phyloP scores from a whole-genome alignment of 2,888 invertebrate genomes.

The Aplocera efformata region DNA sequence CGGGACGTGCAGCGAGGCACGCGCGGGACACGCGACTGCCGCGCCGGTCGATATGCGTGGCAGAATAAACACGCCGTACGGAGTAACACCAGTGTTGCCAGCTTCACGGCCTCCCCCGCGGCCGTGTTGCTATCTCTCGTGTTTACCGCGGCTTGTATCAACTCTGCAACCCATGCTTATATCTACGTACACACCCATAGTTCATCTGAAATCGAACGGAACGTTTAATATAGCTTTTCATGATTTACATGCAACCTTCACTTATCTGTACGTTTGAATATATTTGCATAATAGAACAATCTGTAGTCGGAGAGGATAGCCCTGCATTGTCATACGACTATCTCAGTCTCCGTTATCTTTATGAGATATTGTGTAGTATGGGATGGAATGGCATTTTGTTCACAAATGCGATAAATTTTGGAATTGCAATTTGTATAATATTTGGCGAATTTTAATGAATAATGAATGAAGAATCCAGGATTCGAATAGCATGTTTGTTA shows the following conservation, averaged over 20 bases:
- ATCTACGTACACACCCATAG: conserved; percentile 22
- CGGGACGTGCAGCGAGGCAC: conserved; percentile 47
- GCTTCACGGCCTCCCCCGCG: conserved; percentile 30
- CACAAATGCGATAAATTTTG: conserved; percentile 1
- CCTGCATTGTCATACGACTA: conserved; percentile 68
- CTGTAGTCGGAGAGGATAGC: conserved; percentile 61
- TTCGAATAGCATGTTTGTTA: conserved; percentile 22
- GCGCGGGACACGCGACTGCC: conserved; percentile 58
- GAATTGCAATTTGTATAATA: conserved; percentile 2
- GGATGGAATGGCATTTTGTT: conserved; percentile 12
- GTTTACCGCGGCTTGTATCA: conserved; percentile 52
- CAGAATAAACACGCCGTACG: conserved; percentile 77
- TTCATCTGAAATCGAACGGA: conserved; percentile 36
- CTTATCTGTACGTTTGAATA: conserved; percentile 66
- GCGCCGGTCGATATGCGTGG: conserved; percentile 75
- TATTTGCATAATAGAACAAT: conserved; percentile 71
- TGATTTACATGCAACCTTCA: conserved; percentile 65
- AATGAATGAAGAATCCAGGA: conserved; percentile 13
- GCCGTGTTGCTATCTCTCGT: conserved; percentile 50
- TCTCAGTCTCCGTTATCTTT: conserved; percentile 51
- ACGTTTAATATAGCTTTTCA: conserved; percentile 29
- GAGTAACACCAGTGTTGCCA: conserved; percentile 60
- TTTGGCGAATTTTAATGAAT: conserved; percentile 4
- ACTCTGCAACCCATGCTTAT: conserved; percentile 25
- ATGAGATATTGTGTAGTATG: conserved; percentile 38